Conservation (phyloP, 2,888 invertebrate genomes). For the Nemoura dubitans region DNA sequence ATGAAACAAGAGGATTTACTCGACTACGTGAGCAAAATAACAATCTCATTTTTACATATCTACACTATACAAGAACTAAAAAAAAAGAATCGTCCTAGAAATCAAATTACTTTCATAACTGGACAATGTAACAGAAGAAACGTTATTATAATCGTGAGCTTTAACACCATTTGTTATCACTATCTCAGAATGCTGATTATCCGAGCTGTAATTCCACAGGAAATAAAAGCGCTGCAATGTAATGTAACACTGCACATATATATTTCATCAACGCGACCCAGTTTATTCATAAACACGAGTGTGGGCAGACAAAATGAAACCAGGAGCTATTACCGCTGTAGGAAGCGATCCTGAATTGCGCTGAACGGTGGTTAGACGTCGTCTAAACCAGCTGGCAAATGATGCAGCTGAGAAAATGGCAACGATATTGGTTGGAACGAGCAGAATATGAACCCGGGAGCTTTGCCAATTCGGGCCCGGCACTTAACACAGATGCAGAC, state of each 20-base stretch:
- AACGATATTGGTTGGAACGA: background rate
- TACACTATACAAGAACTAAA: background rate
- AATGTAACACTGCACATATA: background rate
- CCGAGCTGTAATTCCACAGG: background rate
- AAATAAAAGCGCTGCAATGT: background rate
- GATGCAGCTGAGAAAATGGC: background rate
- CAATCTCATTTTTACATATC: background rate
- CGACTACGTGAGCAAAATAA: background rate
- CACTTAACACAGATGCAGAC: background rate
- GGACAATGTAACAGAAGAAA: background rate
- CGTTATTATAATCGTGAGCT: background rate
- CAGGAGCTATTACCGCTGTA: background rate
- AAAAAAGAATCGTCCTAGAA: background rate
- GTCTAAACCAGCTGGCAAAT: background rate
- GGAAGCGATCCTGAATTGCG: background rate
- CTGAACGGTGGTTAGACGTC: background rate
- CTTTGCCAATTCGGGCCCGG: background rate
- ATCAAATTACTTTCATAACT: background rate
- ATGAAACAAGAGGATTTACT: background rate
- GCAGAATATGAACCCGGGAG: background rate
- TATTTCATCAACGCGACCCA: background rate
- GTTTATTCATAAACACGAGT: conserved; percentile 12
- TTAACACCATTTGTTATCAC: background rate
- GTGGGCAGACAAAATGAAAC: background rate
- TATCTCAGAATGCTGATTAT: background rate